Evolutionary conservation across 2,113 vertebrate genomes (phyloP).

Genomic region (Acanthochromis polyacanthus): DNA sequence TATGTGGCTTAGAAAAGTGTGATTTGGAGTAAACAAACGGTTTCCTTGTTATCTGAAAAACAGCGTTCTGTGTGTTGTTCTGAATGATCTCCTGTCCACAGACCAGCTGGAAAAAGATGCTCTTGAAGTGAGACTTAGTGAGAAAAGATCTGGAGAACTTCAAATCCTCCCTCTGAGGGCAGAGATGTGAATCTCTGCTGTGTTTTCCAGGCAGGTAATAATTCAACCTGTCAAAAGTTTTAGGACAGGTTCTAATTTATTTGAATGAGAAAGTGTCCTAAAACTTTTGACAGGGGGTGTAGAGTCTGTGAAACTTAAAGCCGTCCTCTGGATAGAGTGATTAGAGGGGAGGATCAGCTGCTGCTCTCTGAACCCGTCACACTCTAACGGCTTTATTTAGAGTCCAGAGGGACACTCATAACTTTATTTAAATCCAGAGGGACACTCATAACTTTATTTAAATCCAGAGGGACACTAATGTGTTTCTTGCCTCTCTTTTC

Average conservation of each 20-base stretch:
- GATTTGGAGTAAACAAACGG: too few relatives aligned
- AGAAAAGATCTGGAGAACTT: constrained; percentile 38
- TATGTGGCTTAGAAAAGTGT: too few relatives aligned
- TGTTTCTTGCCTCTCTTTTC: constrained; percentile 38
- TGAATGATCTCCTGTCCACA: too few relatives aligned
- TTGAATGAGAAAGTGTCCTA: too few relatives aligned
- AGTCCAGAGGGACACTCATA: constrained; percentile 67
- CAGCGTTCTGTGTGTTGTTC: too few relatives aligned
- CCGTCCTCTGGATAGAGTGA: constrained; percentile 48
- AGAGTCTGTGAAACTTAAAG: constrained; percentile 54
- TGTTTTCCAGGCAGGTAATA: too few relatives aligned
- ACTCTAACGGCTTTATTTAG: constrained; percentile 76
- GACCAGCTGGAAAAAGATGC: too few relatives aligned
- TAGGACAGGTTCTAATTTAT: too few relatives aligned
- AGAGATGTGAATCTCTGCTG: constrained; percentile 27
- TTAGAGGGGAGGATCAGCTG: constrained; percentile 69
- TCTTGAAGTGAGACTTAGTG: constrained; percentile 1
- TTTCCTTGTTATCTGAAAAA: too few relatives aligned
- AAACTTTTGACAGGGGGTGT: too few relatives aligned
- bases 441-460: constrained; percentile 74
- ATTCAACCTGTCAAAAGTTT: too few relatives aligned
- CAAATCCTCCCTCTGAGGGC: constrained; percentile 3
- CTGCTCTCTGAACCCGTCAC: constrained; percentile 51
- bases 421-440: constrained; percentile 70
- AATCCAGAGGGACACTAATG: constrained; percentile 68